Percentiles rank a stretch among this genome's conserved stretches.
Evolutionary conservation across 2,797 vertebrate species (phyloP).

Genomic region (Capromys pilorides): DNA sequence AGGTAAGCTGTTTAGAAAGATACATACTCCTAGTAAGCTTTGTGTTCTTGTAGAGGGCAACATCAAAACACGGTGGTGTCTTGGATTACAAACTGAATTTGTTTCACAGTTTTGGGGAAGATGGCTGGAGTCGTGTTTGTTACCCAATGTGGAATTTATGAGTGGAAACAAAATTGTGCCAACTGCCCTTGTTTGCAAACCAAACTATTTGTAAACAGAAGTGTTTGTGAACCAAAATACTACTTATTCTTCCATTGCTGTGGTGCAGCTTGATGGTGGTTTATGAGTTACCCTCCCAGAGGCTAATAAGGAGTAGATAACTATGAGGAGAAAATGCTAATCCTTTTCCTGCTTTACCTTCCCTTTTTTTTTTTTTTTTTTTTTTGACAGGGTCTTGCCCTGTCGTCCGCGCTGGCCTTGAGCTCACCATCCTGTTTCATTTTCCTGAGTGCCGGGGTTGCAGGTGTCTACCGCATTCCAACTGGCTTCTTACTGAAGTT

Average conservation of each 20-base stretch:
- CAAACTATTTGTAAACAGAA: not conserved
- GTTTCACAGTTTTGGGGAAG: not conserved
- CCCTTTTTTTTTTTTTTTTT: not conserved
- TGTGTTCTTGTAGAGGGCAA: not conserved
- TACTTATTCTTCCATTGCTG: slow-evolving; percentile 11
- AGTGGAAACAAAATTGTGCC: not conserved
- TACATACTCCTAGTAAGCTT: not conserved
- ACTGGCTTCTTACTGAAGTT: not conserved
- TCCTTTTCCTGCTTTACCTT: not conserved
- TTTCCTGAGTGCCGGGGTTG: not conserved
- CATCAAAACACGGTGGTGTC: not conserved
- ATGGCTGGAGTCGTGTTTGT: not conserved
- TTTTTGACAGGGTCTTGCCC: not conserved
- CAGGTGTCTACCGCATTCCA: not conserved
- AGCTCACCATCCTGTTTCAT: not conserved
- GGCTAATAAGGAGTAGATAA: not conserved
- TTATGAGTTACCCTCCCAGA: not conserved
- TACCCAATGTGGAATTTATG: not conserved
- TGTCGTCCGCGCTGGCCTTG: not conserved
- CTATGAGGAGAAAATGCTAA: not conserved
- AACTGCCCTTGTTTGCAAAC: not conserved
- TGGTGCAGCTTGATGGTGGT: not conserved
- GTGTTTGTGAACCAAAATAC: not conserved
- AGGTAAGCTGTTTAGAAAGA: slow-evolving; percentile 2
- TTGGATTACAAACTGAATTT: not conserved